Conservation (phyloP, 2,888 invertebrate species). For the Xestia rhomboidea region DNA sequence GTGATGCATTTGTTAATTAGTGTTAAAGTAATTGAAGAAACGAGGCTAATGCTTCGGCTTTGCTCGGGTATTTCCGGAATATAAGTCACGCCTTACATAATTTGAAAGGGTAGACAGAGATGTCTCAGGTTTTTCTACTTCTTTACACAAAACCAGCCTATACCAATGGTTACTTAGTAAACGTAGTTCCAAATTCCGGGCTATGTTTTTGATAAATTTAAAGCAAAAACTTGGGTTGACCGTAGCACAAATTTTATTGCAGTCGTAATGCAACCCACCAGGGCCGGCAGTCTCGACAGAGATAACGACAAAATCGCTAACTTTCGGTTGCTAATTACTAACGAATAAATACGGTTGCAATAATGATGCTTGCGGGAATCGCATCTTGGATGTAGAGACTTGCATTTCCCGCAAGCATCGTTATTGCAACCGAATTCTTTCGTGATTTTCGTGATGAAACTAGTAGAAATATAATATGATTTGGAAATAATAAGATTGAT, state of each 20-base stretch:
- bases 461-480: neutral
- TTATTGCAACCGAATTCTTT: no score
- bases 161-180: neutral
- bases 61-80: slow-evolving; percentile 7
- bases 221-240: neutral
- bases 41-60: neutral
- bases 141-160: neutral
- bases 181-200: no score
- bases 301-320: no score
- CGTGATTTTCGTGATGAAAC: neutral
- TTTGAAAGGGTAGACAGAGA: neutral
- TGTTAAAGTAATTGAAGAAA: slow-evolving; percentile 9
- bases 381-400: no score
- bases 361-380: no score
- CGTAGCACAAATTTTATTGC: neutral
- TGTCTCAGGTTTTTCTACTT: neutral
- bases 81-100: neutral
- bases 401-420: no score
- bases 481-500: neutral
- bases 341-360: no score
- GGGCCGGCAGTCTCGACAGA: no score
- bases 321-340: no score
- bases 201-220: no score
- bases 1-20: slow-evolving; percentile 17
- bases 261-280: neutral